Evolutionary conservation across 1,140 invertebrate species (phyloP).

Genomic region (Musca vetustissima): DNA sequence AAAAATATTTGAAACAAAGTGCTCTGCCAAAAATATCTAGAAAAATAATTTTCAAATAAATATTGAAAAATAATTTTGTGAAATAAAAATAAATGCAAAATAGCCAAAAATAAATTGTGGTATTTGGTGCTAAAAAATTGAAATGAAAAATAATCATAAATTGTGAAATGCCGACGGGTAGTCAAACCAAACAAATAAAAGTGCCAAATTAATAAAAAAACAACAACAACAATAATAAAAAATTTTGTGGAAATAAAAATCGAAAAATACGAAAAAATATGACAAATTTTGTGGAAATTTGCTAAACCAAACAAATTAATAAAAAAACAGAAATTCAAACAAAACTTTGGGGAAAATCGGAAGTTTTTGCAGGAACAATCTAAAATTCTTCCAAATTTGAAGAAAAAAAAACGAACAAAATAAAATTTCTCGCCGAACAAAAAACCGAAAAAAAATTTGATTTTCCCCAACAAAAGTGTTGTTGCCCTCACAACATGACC

Average conservation of each 20-base stretch:
- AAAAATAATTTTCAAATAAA: constrained; percentile 1
- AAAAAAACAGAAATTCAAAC: too few species aligned
- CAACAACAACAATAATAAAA: too few species aligned
- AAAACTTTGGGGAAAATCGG: too few species aligned
- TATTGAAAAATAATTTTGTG: not conserved
- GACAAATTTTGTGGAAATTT: too few species aligned
- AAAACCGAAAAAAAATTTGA: constrained; percentile 40
- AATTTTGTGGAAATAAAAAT: not conserved
- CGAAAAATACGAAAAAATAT: not conserved
- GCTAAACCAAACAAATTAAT: too few species aligned
- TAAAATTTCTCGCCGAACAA: constrained; percentile 41
- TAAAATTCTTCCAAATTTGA: constrained; percentile 18
- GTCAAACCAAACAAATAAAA: not conserved
- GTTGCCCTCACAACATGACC: constrained; percentile 60
- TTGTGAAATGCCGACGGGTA: constrained; percentile 14
- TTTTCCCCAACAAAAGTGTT: constrained; percentile 23
- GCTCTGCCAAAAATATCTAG: too few species aligned
- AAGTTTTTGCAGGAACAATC: constrained; percentile 7
- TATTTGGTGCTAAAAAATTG: constrained; percentile 12
- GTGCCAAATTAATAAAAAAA: constrained; percentile 17
- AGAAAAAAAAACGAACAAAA: constrained; percentile 5
- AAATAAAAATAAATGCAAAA: not conserved
- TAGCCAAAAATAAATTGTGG: not conserved
- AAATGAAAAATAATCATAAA: not conserved
- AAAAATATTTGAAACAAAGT: too few species aligned